Evolutionary conservation across 1,140 invertebrate genomes (phyloP).

Genomic region (Papilio polyxenes): DNA sequence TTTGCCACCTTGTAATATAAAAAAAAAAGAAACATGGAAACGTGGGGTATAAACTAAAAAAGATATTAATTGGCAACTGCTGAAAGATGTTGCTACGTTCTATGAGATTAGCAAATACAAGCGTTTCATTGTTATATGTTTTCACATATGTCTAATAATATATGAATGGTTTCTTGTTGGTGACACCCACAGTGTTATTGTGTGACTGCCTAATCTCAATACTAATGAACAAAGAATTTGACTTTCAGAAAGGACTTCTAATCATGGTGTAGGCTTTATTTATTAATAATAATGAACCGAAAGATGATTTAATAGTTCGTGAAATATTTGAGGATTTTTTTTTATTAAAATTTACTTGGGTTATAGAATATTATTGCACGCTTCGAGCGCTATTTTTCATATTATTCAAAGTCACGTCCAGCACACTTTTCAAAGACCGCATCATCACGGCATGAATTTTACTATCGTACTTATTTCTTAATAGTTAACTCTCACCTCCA

Average conservation of each 20-base stretch:
- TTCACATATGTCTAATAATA: neutral
- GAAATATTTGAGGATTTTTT: neutral
- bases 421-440: neutral
- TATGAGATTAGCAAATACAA: neutral
- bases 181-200: conserved; percentile 2
- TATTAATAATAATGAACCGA: neutral
- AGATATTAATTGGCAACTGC: neutral
- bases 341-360: neutral
- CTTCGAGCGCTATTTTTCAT: neutral
- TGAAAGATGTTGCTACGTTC: neutral
- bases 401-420: neutral
- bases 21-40: neutral
- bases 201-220: neutral
- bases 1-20: no score
- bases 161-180: neutral
- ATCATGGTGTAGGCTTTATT: neutral
- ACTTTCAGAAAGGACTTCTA: neutral
- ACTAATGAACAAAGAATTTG: neutral
- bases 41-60: neutral
- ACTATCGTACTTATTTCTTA: neutral
- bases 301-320: neutral
- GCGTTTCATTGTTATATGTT: conserved; percentile 3
- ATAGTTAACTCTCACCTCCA: conserved; percentile 6
- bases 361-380: neutral
- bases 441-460: neutral